phyloP scores from a whole-genome alignment of 2,797 vertebrate genomes.

The Rhadinocentrus ornatus region DNA sequence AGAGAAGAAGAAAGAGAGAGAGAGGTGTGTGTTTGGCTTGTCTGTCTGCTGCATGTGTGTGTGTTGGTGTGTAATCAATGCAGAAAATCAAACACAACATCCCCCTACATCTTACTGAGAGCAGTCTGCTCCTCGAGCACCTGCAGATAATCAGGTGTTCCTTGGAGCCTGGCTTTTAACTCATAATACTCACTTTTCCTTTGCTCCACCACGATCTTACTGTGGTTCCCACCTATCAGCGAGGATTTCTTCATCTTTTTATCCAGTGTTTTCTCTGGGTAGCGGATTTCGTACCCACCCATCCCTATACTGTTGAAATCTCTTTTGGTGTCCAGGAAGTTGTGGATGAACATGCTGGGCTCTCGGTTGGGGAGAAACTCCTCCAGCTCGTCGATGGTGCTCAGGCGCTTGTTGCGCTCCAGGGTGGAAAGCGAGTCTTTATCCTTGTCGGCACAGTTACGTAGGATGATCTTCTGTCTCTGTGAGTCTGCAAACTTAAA shows the following conservation, averaged over 20 bases:
- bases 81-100: conserved; percentile 36
- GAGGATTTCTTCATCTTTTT: conserved; percentile 95
- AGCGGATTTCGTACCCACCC: conserved; percentile 97
- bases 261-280: conserved; percentile 95
- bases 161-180: conserved; percentile 98
- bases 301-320: conserved; percentile 99
- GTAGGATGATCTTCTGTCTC: conserved; percentile 92
- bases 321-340: conserved; percentile 95
- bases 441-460: conserved; percentile 91
- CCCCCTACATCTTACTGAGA: conserved; percentile 95
- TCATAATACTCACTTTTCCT: conserved; percentile 99
- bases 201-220: conserved; percentile 98
- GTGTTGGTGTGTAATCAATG: conserved; percentile 53
- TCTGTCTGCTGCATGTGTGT: conserved; percentile 56
- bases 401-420: conserved; percentile 96
- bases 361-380: conserved; percentile 95
- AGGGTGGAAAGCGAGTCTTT: conserved; percentile 89
- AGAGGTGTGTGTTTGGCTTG: conserved; percentile 33
- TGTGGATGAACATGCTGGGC: conserved; percentile 96
- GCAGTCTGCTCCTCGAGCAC: conserved; percentile 99
- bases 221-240: conserved; percentile 96
- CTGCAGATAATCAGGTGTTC: conserved; percentile 98
- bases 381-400: conserved; percentile 98
- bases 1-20: conserved; percentile 50
- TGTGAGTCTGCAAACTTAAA: conserved; percentile 93